These are phyloP conservation scores for Paramisgurnus dabryanus DNA, from an alignment of 2,113 vertebrate species.

Conservation along the genomic window DNA sequence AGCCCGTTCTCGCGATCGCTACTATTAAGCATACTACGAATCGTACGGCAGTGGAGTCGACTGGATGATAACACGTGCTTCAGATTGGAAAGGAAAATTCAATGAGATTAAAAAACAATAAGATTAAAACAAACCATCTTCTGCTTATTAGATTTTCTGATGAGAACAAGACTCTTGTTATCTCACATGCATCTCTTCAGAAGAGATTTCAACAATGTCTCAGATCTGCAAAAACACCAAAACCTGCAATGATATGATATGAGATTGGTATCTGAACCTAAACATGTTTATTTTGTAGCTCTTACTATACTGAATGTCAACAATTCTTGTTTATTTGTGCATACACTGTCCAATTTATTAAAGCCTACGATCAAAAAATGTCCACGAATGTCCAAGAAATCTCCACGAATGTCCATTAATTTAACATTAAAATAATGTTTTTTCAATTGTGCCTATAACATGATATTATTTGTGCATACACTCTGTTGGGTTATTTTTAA, in stretches of 20 bases:
- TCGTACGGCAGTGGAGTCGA: not conserved
- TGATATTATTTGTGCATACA: no score
- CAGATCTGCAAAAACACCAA: not conserved
- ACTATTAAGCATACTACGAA: not conserved
- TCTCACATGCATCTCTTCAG: not conserved
- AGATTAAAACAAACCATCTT: not conserved
- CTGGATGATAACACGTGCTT: not conserved
- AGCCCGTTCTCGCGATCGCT: constrained; percentile 20
- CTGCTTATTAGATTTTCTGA: not conserved
- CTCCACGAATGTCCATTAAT: no score
- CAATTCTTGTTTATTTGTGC: not conserved
- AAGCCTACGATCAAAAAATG: no score
- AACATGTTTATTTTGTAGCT: not conserved
- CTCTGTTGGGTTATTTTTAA: no score
- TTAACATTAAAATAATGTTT: no score
- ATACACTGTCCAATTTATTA: no score
- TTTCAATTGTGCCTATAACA: no score
- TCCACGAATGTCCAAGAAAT: no score
- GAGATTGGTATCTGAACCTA: not conserved
- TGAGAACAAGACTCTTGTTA: no score
- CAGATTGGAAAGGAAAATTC: not conserved
- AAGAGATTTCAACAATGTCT: not conserved
- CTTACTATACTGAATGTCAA: not conserved
- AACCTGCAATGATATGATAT: not conserved
- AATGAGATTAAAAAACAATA: not conserved